Evolutionary conservation across 2,113 vertebrate species (phyloP).

Genomic region (Syngnathus scovelli): DNA sequence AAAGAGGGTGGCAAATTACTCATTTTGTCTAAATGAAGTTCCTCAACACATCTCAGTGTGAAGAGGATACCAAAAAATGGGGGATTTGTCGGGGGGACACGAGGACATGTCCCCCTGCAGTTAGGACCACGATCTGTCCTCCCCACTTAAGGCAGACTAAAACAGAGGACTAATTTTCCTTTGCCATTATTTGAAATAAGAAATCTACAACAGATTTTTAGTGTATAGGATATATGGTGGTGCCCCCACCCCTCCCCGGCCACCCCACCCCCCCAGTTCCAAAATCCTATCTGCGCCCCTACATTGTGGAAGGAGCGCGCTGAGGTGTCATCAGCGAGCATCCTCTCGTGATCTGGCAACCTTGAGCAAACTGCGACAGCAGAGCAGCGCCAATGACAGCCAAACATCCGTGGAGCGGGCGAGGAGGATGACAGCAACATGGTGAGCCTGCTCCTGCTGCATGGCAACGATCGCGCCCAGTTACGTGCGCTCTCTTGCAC

Average conservation of each 20-base stretch:
- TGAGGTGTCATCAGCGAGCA: neutral
- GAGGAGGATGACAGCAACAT: slow-evolving; percentile 66
- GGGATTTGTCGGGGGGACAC: no score
- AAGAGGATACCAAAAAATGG: no score
- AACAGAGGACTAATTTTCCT: no score
- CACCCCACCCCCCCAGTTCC: neutral
- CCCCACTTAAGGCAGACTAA: no score
- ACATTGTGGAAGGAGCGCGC: neutral
- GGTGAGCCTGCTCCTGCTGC: slow-evolving; percentile 43
- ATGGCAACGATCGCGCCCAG: slow-evolving; percentile 3
- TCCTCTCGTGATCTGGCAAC: slow-evolving; percentile 57
- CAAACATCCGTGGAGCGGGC: slow-evolving; percentile 54
- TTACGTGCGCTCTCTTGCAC: neutral
- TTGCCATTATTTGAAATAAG: no score
- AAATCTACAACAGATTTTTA: no score
- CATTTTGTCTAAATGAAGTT: neutral
- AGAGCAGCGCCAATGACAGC: slow-evolving; percentile 68
- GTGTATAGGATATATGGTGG: no score
- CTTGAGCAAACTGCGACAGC: slow-evolving; percentile 69
- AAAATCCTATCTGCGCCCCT: neutral
- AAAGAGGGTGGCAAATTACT: neutral
- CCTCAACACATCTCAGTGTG: neutral
- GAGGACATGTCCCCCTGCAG: no score
- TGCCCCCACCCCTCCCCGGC: no score
- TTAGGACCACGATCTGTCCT: no score